Evolutionary conservation across 2,113 vertebrate genomes (phyloP), one percentile per base, ranked within the genome.

Genomic region (Myrmecophaga tridactyla): DNA sequence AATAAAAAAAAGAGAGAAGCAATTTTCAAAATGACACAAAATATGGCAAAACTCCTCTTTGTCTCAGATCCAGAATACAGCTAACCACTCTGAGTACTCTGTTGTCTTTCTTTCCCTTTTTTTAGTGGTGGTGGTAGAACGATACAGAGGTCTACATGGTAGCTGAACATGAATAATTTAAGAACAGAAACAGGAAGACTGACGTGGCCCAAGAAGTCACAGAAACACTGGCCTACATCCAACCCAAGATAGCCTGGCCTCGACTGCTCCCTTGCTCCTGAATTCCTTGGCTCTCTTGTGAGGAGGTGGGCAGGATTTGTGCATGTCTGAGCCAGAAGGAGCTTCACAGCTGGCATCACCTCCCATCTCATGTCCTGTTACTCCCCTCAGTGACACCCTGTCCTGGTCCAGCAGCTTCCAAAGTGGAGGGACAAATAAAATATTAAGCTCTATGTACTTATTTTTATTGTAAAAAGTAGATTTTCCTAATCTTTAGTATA

Each of bases 11-110:
- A n/a, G n/a, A n/a, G n/a, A n/a, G n/a, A n/a, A 92, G 62, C 29
- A 43, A 60, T 81, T 92, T 86, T 82, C 41, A 73, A 96, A 90
- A 75, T 86, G 48, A 91, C 77, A 53, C 60, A 58, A 91, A 86
- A 77, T 27, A 77, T n/a, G 72, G 53, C 27, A 88, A 84, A 94
- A 51, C 27, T 34, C n/a, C 46, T 25, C 56, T 90, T 51, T 27
- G 41, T 65, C 41, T 85, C 46, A 53, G 9, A 62, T 31, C 25
- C 21, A 18, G 89, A 62, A 93, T 20, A 92, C 20, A 95, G 41
- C 21, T 43, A 83, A 69, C 7, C 14, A 14, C 14, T 89, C 67
- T 81, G 29, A 92, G 60, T 7, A 62, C 53, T 58, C 65, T 36
- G 9, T 7, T 70, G 6, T 31, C 41, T 76, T 81, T 72, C 82